Conservation (phyloP, 2,797 vertebrate species). For the Arrhamphus sclerolepis region DNA sequence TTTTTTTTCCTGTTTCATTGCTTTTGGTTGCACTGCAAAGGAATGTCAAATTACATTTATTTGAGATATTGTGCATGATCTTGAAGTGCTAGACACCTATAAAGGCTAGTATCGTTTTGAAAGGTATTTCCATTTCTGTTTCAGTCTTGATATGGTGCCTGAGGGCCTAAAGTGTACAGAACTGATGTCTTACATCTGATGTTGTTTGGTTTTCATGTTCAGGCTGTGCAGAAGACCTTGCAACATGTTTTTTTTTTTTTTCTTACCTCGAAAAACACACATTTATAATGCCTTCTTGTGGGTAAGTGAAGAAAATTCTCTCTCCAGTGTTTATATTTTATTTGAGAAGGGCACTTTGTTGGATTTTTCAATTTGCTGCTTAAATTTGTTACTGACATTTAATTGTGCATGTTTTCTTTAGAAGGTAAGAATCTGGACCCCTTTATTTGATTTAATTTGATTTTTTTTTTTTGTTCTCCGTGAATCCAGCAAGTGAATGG, state of each 20-base stretch:
- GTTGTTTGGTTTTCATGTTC: constrained; percentile 65
- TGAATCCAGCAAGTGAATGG: constrained; percentile 19
- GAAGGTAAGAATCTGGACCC: constrained; percentile 20
- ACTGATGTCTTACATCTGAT: constrained; percentile 63
- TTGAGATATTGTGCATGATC: constrained; percentile 49
- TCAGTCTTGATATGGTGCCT: constrained; percentile 58
- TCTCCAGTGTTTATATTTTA: constrained; percentile 26
- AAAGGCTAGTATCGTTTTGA: constrained; percentile 53
- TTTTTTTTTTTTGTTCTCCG: constrained; percentile 16
- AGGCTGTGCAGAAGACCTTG: constrained; percentile 29
- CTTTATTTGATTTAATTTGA: too few relatives aligned
- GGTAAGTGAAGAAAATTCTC: constrained; percentile 36
- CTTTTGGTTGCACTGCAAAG: constrained; percentile 51
- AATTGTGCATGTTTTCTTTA: constrained; percentile 4
- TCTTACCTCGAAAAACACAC: neutral
- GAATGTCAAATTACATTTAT: constrained; percentile 56
- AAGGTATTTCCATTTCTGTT: constrained; percentile 57
- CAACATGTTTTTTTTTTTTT: constrained; percentile 19
- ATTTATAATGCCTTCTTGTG: constrained; percentile 10
- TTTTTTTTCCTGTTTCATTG: neutral
- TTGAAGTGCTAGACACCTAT: constrained; percentile 57
- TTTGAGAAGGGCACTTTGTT: constrained; percentile 32
- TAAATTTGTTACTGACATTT: constrained; percentile 37
- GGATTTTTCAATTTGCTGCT: constrained; percentile 14
- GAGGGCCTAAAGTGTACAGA: constrained; percentile 51